Base-by-base conservation (phyloP, 35 echinoderm and acorn worm genomes). In the Acanthaster planci region DNA sequence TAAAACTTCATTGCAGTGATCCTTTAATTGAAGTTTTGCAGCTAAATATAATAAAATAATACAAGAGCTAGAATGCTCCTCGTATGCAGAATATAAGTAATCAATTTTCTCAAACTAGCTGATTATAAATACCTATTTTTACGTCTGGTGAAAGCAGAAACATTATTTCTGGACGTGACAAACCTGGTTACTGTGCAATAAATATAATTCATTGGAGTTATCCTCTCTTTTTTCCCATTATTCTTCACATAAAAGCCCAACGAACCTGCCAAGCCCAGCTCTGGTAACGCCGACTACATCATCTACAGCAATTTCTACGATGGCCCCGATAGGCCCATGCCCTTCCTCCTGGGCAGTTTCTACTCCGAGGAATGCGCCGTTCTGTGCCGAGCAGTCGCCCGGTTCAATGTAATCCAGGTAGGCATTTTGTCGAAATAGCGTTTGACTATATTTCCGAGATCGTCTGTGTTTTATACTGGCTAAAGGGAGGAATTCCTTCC, bases 321-420 rank as follows among this genome's bases (percentile, higher is more conserved):
- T 42, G 84, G 84, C 22, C 84, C 72, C 15, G 64, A 15, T 26
- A 72, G 34, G 23, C 67, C 84, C 7, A 86, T 77, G 57, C 67
- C 84, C 16, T 86, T 86, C 84, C 84, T 86, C 12, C 72, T 86
- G 38, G 84, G 84, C 19, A 26, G 67, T 8, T 86, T 86, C 84
- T 86, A 86, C 67, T 86, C 84, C 7, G 84, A 86, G 38, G 52
- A 86, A 37, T 86, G 39, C 3, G 39, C 27, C 17, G 76, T 86
- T 18, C 75, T 86, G 5, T 86, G 84, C 40, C 64, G 76, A 18
- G 76, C 72, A 1, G 27, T 44, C 40, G 76, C 51, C 12, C 54
- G 76, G 2, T 86, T 67, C 40, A 76, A 86, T 52, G 67, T 86
- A n/a, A 86, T 86, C 16, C 38, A 86, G 84, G 84, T 86, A 77